A percentile compares a stretch with the other conserved stretches of the same genome.
Conservation (phyloP, 2,888 invertebrate species). For the Mayetiola destructor region DNA sequence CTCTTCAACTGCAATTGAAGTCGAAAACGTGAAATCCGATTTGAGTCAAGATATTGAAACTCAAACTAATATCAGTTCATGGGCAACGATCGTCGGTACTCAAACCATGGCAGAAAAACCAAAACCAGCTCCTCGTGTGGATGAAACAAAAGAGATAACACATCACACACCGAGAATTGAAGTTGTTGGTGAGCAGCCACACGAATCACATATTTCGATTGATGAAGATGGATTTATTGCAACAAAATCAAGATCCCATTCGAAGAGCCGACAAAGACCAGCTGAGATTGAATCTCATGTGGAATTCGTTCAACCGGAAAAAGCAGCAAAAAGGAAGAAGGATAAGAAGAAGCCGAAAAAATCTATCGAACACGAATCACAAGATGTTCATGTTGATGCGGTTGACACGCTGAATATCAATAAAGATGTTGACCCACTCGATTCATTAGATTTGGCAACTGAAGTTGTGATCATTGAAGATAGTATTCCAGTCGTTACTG, state of each 20-base stretch:
- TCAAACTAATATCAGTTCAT: slow-evolving; percentile 5
- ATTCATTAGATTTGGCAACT: no score
- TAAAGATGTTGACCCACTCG: no score
- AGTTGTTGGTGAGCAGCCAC: slow-evolving; percentile 15
- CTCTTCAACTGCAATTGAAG: not conserved
- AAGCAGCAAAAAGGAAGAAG: not conserved
- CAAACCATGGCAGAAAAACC: not conserved
- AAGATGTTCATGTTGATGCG: no score
- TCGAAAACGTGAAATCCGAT: not conserved
- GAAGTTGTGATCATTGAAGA: no score
- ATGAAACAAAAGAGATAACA: slow-evolving; percentile 2
- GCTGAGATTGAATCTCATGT: not conserved
- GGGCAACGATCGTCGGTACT: slow-evolving; percentile 17
- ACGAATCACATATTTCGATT: not conserved
- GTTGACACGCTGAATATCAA: no score
- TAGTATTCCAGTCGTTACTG: no score
- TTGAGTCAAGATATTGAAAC: not conserved
- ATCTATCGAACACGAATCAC: no score
- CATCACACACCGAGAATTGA: not conserved
- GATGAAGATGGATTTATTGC: slow-evolving; percentile 36
- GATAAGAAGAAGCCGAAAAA: not conserved
- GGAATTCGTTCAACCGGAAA: not conserved
- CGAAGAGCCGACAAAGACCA: slow-evolving; percentile 20
- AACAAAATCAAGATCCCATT: slow-evolving; percentile 39
- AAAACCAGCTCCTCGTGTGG: slow-evolving; percentile 15